These are phyloP conservation scores for Chamaea fasciata DNA, from an alignment of 2,113 vertebrate species.

Conservation along the genomic window DNA sequence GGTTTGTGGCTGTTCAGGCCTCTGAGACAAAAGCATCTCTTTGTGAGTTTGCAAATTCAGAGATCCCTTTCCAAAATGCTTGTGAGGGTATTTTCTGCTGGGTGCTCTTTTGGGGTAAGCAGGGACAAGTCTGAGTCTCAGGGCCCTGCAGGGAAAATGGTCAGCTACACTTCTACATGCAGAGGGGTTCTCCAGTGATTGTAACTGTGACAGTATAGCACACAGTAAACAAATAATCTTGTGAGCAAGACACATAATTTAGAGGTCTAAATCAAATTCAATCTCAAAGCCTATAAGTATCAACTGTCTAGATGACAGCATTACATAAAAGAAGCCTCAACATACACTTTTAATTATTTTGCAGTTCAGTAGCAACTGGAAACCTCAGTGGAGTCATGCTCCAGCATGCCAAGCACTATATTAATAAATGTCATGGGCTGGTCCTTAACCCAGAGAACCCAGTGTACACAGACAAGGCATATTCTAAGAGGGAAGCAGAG, in stretches of 20 bases:
- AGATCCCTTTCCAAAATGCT: neutral
- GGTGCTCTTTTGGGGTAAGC: neutral
- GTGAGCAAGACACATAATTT: neutral
- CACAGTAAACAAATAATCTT: neutral
- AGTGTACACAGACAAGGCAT: neutral
- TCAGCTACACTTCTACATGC: neutral
- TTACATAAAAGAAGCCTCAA: neutral
- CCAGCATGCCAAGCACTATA: neutral
- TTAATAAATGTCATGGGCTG: conserved; percentile 1
- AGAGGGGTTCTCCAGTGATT: neutral
- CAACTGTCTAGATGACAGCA: neutral
- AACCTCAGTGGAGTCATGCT: neutral
- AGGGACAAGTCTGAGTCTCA: neutral
- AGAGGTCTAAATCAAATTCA: neutral
- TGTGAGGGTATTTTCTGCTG: neutral
- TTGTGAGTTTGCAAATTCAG: neutral
- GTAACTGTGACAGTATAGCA: neutral
- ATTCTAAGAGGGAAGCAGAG: neutral
- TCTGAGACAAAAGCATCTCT: neutral
- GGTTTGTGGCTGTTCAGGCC: neutral
- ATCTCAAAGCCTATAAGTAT: neutral
- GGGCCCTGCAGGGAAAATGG: neutral
- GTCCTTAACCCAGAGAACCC: neutral
- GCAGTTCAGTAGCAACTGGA: neutral
- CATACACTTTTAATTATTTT: conserved; percentile 2